Base-by-base conservation (phyloP, 2,888 invertebrate species). In the Glaucopsyche alexis region DNA sequence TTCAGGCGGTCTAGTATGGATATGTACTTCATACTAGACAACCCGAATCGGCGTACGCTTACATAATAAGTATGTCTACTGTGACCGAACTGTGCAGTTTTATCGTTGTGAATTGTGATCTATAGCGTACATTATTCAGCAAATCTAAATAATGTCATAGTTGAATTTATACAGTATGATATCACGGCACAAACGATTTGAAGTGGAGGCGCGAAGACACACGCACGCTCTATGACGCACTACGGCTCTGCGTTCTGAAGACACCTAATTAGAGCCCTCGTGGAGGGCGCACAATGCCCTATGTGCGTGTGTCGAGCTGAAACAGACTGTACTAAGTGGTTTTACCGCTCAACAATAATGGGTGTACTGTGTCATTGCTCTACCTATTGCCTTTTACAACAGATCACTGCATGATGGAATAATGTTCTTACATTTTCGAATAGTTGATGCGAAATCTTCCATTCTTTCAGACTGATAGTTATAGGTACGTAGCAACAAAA, bases 291-390 rank as follows among this genome's bases (percentile, higher is more conserved):
- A 60, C 60, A 60, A 60, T 60, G 60, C 60, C 29, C 60, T 38
- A 38, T 60, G 60, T 60, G 60, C 60, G 60, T 60, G 60, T 60
- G 60, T 60, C 60, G 60, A 60, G 29, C 60, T 60, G 60, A 29
- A 60, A 60, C 60, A 60, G 60, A 38, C 60, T 60, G 55, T 60
- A 60, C 55, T 60, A 60, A 60, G 60, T 60, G 60, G 60, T 60
- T 60, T 60, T 60, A 60, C 60, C 60, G 60, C 60, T 60, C 7
- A 60, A 60, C 60, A 60, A 60, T 60, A 29, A 60, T 60, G 29
- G 6, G 19, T 55, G 7, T 60, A 60, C 60, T 38, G 29, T 60
- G 60, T 7, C 29, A 60, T 55, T 55, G 55, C 55, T 60, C 38
- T 29, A 60, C 60, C 60, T 14, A 60, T 60, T 60, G 29, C 55